Base-by-base conservation (phyloP, 1,140 invertebrate genomes). In the Araneus ventricosus region DNA sequence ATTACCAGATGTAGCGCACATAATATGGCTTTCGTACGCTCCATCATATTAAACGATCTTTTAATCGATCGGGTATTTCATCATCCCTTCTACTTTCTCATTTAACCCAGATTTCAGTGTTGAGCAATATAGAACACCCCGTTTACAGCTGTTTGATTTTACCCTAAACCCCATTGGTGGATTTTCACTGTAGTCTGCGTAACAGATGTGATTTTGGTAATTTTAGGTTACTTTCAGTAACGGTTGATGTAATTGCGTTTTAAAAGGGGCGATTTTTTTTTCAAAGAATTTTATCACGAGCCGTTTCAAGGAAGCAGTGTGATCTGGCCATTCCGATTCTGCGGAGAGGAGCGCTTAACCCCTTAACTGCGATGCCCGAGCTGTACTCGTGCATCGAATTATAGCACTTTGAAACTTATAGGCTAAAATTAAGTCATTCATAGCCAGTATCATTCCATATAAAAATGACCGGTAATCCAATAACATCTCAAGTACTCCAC, bases 61-160 rank as follows among this genome's bases (percentile, higher is more conserved):
- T 63, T 63, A 27, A 63, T 63, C n/a, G 61, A 63, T 63, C 61
- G 2, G 3, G 17, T 30, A 30, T 10, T 30, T 37, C 67, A 75
- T 2, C 67, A 14, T 34, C 67, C n/a, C 17, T 30, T 37, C 30
- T 10, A 34, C 27, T 75, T 30, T 4, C 67, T 75, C 67, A 75
- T 30, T 75, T 75, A 75, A 75, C 67, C 67, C 30, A 75, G 67
- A 75, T 75, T 75, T 75, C 27, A 14, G 30, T 75, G 67, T 75
- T 70, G 67, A 70, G 67, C 27, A 27, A 37, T 37, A 14, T 37
- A 14, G 27, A 34, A 30, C 67, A 4, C 10, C 27, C 67, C 30
- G 1, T 30, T 34, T 75, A 17, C 27, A 30, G 30, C 27, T 34
- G 27, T 30, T 75, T 37, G 8, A 30, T 34, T 24, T n/a, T 4